Evolutionary conservation across 2,888 invertebrate genomes (phyloP), one percentile per base, ranked within the genome.

Genomic region (Nomada fabriciana): DNA sequence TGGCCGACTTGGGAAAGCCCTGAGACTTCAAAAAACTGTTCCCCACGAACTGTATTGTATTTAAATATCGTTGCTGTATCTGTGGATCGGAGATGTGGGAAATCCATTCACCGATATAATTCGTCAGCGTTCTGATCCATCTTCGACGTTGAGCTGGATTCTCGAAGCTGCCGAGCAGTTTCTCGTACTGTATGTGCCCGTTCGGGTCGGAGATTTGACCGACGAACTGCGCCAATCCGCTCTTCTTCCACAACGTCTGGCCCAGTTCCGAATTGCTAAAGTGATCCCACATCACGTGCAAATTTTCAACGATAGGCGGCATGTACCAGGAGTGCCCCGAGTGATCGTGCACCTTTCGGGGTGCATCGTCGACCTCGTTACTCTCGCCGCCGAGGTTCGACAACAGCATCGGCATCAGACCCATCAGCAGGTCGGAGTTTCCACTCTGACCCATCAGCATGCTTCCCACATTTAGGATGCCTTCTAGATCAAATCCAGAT

Each of bases 131-230:
- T 89, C 96, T 96, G 85, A 98, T 97, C 98, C 98, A 98, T 85
- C 97, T 96, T 67, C 97, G 95, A 83, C 98, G 95, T 90, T 97
- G 96, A 64, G 96, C 96, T 76, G 97, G 97, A 91, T 97, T 97
- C 91, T 98, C 97, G 86, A 98, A 95, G 87, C 97, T 96, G 89
- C 96, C 96, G 87, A 97, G 95, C 90, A 98, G 96, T 84, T 95
- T 95, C 61, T 96, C 96, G 88, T 97, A 97, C 90, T 96, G 96
- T 78, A 97, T 94, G 82, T 95, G 96, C 0, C 97, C 97, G 74
- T 96, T 95, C 1, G 96, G 95, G 36, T 96, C 96, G 4, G 95
- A 95, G 93, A 98, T 97, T 29, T 94, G 94, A 91, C 96, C 96
- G 83, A 97, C 94, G 7, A 96, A 95, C 64, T 95, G 95, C 85